Percentiles rank a stretch among this genome's conserved stretches.
phyloP scores from a whole-genome alignment of 2,113 vertebrate species.

The Ciconia stormi region DNA sequence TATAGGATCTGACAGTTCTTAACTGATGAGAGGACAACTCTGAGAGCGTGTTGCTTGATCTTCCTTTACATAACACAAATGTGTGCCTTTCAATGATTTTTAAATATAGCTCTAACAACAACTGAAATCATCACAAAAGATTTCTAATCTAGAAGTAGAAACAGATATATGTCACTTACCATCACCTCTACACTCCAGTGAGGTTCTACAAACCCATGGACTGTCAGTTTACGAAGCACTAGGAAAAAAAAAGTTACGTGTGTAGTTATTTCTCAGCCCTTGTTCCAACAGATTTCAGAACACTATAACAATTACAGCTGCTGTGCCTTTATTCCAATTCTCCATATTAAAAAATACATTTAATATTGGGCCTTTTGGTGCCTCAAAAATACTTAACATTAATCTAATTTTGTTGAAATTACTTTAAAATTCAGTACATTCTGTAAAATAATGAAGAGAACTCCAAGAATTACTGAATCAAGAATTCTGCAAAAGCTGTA shows the following conservation, averaged over 20 bases:
- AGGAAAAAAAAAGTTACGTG: background rate
- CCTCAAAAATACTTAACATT: background rate
- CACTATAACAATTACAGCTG: background rate
- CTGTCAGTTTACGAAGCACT: constrained; percentile 96
- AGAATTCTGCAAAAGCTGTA: background rate
- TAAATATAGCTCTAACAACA: background rate
- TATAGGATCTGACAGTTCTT: background rate
- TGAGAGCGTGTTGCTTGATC: background rate
- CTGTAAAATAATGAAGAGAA: background rate
- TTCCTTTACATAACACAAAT: background rate
- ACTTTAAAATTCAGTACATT: background rate
- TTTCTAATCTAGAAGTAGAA: background rate
- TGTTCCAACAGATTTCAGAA: background rate
- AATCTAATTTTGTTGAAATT: background rate
- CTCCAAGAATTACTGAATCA: background rate
- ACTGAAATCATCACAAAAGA: background rate
- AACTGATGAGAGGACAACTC: background rate
- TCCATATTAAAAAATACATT: background rate
- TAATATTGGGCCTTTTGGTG: background rate
- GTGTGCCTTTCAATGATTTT: fast-evolving
- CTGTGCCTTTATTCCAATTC: background rate
- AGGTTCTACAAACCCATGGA: constrained; percentile 93
- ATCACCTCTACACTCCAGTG: constrained; percentile 91
- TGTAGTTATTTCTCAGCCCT: background rate
- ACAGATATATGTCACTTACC: constrained; percentile 78